Base-by-base conservation (phyloP, 2,113 vertebrate species). In the Neodontobutis hainanensis region DNA sequence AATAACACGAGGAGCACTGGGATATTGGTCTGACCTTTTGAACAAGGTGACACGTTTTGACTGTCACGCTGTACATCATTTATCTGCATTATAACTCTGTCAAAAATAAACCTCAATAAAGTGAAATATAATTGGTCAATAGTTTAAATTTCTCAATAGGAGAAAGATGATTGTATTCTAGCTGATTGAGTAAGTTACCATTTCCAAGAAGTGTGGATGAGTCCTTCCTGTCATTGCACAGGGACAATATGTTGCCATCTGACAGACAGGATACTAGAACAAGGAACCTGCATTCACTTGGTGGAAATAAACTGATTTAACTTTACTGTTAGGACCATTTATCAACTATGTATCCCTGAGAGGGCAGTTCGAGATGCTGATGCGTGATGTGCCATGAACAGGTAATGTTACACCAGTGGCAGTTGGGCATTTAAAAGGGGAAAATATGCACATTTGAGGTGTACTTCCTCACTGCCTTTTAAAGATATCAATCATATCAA, bases 401-500 rank as follows among this genome's bases (percentile, higher is more conserved):
- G 38, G 8, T 40, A 5, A 40, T 8, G 38, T 10, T 34, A 12
- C 50, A 53, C 2, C 6, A 36, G 3, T 55, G 6, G 36, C 11
- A 55, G 52, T 12, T 55, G 52, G 14, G 34, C 7, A 38, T 34
- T 34, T 50, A 64, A 77, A 65, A 5, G 1, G 4, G 48, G 11
- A 61, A 4, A 46, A 48, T 5, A 1, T n/a, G n/a, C n/a, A 36
- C 44, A 45, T 62, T 35, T 60, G 71, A 46, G 44, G 11, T 70
- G n/a, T 53, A 68, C 71, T 87, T 88, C 83, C 79, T 82, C 61
- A 45, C 47, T 43, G n/a, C 52, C 69, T 66, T 61, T 38, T 72
- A 78, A 73, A 77, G 55, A 10, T 35, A 75, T 86, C 56, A 86
- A 77, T 80, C 71, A 82, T 68, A 72, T 38, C 4, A 40, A 43